Base-by-base conservation (phyloP, 2,113 vertebrate genomes). In the Vulpes vulpes region DNA sequence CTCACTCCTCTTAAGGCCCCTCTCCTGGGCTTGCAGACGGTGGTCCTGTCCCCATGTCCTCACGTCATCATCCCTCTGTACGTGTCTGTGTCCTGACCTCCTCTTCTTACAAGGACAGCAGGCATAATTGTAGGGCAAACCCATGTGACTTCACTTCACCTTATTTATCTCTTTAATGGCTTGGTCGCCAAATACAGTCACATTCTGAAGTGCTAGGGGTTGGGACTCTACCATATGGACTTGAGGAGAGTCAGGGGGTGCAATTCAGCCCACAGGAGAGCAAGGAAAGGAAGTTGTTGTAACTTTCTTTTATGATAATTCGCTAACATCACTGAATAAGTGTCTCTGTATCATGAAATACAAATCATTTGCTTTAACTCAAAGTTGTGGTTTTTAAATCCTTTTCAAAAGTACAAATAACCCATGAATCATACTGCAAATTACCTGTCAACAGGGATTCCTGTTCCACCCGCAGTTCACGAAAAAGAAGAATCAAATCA, bases 381-480 rank as follows among this genome's bases (percentile, higher is more conserved):
- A 27, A 7, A 84, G 32, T 14, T 10, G 10, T 25, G n/a, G 30
- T 43, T 62, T 15, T 74, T 78, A 88, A 94, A 55, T 5, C 23
- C 16, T 65, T 78, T 65, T 59, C 80, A 82, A 69, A 84, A 10
- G 19, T 2, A 43, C 0, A 65, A 43, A 53, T 19, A 59, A 74
- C 5, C 10, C 20, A 14, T 3, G 10, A 83, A 35, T 16, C 12
- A 73, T 16, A 25, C 16, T 25, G 10, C 17, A 14, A 22, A 7
- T 98, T 98, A 99, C 99, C 99, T 95, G 97, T 98, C 96, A 98
- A 27, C 64, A 98, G 86, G 30, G 97, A 94, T 12, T 99, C 99
- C 88, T 97, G 98, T 59, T 98, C 98, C 69, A 85, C 88, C 64
- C 98, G 94, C 49, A 98, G 96, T 51, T 98, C 98, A 84, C 98